These are phyloP conservation scores for Hylyphantes graminicola DNA, from an alignment of 1,140 invertebrate genomes.

Conservation along the genomic window DNA sequence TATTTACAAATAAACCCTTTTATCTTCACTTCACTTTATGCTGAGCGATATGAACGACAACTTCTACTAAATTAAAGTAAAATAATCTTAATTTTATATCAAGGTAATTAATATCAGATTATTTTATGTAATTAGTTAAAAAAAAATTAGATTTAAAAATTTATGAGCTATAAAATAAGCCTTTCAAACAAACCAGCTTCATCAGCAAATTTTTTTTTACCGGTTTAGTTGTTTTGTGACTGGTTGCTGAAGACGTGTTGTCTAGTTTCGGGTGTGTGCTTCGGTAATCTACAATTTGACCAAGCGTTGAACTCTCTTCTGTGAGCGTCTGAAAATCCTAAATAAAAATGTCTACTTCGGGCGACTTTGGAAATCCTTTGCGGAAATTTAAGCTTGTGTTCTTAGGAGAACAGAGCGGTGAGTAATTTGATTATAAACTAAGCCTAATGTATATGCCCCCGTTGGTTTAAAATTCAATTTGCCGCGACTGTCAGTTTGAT, in stretches of 20 bases:
- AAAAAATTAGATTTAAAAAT: too few species aligned
- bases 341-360: conserved; percentile 74
- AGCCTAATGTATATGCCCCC: conserved; percentile 35
- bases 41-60: too few species aligned
- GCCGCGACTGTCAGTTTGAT: not conserved
- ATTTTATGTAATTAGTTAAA: too few species aligned
- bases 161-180: too few species aligned
- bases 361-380: conserved; percentile 98
- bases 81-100: too few species aligned
- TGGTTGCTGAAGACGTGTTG: conserved; percentile 46
- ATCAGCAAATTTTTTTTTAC: not conserved
- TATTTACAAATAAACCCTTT: too few species aligned
- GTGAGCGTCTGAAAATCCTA: not conserved
- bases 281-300: not conserved
- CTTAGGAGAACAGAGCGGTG: conserved; percentile 98
- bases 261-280: conserved; percentile 19
- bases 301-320: not conserved
- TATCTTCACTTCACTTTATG: too few species aligned
- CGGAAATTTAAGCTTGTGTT: conserved; percentile 99
- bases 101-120: too few species aligned
- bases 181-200: too few species aligned
- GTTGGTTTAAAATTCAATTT: conserved; percentile 1
- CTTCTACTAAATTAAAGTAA: too few species aligned
- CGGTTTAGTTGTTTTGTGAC: conserved; percentile 15
- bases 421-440: conserved; percentile 68